Base-by-base conservation (phyloP, 2,113 vertebrate species). In the Athene noctua region DNA sequence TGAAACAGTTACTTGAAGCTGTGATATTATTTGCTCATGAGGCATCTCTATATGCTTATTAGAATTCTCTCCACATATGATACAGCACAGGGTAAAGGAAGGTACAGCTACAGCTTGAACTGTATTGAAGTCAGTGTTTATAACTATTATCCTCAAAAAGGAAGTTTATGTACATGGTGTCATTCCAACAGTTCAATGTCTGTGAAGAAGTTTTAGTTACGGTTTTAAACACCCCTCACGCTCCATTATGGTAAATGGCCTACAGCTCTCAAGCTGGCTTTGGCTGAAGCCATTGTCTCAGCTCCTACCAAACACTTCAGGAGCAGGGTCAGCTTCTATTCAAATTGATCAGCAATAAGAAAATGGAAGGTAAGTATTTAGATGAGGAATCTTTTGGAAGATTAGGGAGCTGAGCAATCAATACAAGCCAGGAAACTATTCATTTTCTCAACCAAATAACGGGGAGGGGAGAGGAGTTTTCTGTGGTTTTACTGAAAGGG, bases 241-340 rank as follows among this genome's bases (percentile, higher is more conserved):
- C 2, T 10, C 34, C 1, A 0, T 5, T 52, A 42, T 14, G 7
- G 34, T 47, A 23, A 80, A 30, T 14, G 40, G 13, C 20, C 49
- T n/a, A 14, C 29, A 68, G 26, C 25, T 65, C 54, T 63, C n/a
- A 30, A 15, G 27, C 11, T 42, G 25, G 25, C 6, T 82, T 59
- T 70, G 63, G 26, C 30, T 81, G 70, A 83, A 81, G 26, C 23
- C 36, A 11, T 27, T 81, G 42, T 32, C 55, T 51, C 5, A 3
- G 20, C 9, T 81, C 20, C 14, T n/a, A 80, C 29, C 44, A 70
- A 54, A 71, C 19, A 22, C 30, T 75, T 38, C 30, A 71, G 52
- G 40, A 80, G 6, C 17, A 42, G 20, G n/a, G 44, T 36, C 29
- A 55, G 14, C 36, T 67, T 91, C 66, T 52, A 9, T 46, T 83